These are phyloP conservation scores for Atopsyche davidsoni DNA, from an alignment of 1,140 invertebrate genomes.

Conservation along the genomic window DNA sequence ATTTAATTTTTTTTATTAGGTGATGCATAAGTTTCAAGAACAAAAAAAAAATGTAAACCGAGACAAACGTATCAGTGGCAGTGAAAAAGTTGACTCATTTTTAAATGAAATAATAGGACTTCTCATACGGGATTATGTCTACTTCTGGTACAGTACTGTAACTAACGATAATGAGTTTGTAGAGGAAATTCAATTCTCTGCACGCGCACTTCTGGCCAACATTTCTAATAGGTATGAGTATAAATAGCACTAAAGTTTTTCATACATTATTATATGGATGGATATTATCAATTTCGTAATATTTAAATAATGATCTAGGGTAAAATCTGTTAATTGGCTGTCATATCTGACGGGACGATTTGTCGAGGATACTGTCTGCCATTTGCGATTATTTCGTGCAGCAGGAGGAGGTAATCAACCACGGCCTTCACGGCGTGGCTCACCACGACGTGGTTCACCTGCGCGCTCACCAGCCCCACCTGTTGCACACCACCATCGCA, in stretches of 20 bases:
- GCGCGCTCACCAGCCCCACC: conserved; percentile 30
- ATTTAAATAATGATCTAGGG: conserved; percentile 46
- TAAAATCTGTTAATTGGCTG: conserved; percentile 87
- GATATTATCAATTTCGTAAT: neutral
- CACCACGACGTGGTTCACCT: conserved; percentile 41
- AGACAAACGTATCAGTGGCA: conserved; percentile 35
- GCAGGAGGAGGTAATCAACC: conserved; percentile 53
- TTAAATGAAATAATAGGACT: conserved; percentile 60
- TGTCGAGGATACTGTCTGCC: conserved; percentile 85
- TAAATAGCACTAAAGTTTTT: conserved; percentile 18
- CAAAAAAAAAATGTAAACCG: conserved; percentile 10
- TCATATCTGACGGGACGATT: conserved; percentile 77
- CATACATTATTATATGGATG: neutral
- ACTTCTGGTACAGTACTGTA: conserved; percentile 66
- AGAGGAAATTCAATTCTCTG: conserved; percentile 49
- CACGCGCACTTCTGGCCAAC: conserved; percentile 52
- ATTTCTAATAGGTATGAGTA: conserved; percentile 49
- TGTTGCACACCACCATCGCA: conserved; percentile 49
- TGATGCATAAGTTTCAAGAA: conserved; percentile 15
- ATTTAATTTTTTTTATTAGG: conserved; percentile 2
- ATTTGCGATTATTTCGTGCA: conserved; percentile 77
- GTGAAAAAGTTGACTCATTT: conserved; percentile 44
- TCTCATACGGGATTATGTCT: conserved; percentile 72
- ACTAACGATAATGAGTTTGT: conserved; percentile 53
- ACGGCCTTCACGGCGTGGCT: conserved; percentile 43